Conservation (phyloP, 35 echinoderm and acorn worm genomes). For the Nesometra sesokonis region DNA sequence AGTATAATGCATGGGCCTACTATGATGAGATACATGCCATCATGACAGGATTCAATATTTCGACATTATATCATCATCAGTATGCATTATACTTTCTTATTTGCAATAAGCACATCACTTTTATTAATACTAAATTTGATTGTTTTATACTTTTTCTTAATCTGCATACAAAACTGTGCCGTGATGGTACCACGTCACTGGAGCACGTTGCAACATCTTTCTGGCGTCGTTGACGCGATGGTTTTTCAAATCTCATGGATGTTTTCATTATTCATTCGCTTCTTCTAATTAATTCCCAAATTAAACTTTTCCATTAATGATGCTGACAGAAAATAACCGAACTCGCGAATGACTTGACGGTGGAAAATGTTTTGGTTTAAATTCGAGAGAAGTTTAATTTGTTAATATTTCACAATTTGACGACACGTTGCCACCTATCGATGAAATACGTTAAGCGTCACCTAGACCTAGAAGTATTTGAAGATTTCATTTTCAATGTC, state of each 20-base stretch:
- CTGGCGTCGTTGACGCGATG: neutral
- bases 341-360: neutral
- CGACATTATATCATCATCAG: no score
- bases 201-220: neutral
- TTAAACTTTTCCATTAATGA: neutral
- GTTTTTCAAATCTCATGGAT: neutral
- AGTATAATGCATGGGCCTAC: no score
- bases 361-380: neutral
- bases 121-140: no score
- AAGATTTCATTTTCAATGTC: no score
- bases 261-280: neutral
- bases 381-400: neutral
- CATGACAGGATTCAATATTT: no score
- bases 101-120: no score
- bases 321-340: neutral
- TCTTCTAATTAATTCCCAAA: neutral
- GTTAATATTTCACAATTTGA: neutral
- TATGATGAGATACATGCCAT: no score
- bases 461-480: no score
- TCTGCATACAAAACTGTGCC: no score
- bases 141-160: no score
- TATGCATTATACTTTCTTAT: no score
- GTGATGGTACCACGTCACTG: no score
- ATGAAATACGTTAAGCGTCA: neutral
- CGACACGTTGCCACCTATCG: neutral